A percentile compares a stretch with the other conserved stretches of the same genome.
Evolutionary conservation across 2,797 vertebrate genomes (phyloP).

Genomic region (Hapalemur alaotrensis): DNA sequence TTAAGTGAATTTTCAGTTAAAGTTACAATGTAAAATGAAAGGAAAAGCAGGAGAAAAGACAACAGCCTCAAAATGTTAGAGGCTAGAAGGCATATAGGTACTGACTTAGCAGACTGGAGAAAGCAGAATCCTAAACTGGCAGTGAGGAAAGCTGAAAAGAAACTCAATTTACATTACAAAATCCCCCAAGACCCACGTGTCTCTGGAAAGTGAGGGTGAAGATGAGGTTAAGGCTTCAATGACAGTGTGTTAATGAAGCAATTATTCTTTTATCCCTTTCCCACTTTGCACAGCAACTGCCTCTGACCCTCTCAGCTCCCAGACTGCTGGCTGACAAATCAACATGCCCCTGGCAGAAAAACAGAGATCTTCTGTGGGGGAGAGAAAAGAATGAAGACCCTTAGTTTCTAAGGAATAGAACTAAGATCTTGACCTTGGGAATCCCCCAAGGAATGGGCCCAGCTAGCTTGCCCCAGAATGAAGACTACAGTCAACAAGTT

Average conservation of each 20-base stretch:
- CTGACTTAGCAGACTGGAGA: not conserved
- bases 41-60: not conserved
- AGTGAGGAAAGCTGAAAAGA: not conserved
- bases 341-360: conserved; percentile 34
- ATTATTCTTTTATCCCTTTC: conserved; percentile 58
- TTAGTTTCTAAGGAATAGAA: not conserved
- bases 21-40: conserved; percentile 19
- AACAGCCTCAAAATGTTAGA: not conserved
- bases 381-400: not conserved
- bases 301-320: conserved; percentile 23
- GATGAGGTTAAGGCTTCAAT: conserved; percentile 56
- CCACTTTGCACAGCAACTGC: conserved; percentile 22
- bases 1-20: conserved; percentile 25
- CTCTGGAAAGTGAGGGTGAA: conserved; percentile 41
- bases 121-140: not conserved
- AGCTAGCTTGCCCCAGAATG: not conserved
- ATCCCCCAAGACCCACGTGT: conserved; percentile 43
- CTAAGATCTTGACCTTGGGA: not conserved
- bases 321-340: conserved; percentile 45
- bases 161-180: conserved; percentile 60
- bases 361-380: not conserved
- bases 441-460: not conserved
- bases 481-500: not conserved
- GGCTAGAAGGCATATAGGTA: not conserved
- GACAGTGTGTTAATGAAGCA: conserved; percentile 62